phyloP scores from a whole-genome alignment of 1,140 invertebrate genomes.

The Platyscapa corneri region DNA sequence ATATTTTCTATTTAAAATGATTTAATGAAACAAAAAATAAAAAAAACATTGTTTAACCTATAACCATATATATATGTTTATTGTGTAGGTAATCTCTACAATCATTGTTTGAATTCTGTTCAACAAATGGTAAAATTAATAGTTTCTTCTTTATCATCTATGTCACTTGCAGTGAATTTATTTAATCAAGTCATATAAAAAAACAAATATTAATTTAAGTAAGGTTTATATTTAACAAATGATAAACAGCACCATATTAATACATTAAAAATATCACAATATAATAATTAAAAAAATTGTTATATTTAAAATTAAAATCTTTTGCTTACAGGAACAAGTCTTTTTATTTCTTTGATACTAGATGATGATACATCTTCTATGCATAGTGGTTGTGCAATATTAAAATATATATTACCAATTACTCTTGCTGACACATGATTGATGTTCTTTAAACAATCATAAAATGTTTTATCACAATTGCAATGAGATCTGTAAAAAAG shows the following conservation, averaged over 20 bases:
- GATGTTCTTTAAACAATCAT: conserved; percentile 85
- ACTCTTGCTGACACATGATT: conserved; percentile 81
- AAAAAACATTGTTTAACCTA: neutral
- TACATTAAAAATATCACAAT: conserved; percentile 28
- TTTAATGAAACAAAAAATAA: neutral
- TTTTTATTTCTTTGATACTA: conserved; percentile 35
- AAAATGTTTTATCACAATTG: conserved; percentile 87
- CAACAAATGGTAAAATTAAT: conserved; percentile 46
- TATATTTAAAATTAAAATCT: conserved; percentile 54
- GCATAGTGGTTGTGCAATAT: conserved; percentile 86
- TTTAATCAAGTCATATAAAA: neutral
- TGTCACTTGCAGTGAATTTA: conserved; percentile 53
- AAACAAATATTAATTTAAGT: neutral
- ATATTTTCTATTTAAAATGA: conserved; percentile 9
- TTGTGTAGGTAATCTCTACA: conserved; percentile 63
- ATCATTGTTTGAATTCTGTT: conserved; percentile 52
- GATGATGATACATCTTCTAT: conserved; percentile 76
- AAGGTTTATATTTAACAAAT: conserved; percentile 24
- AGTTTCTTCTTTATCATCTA: conserved; percentile 49
- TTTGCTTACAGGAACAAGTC: conserved; percentile 58
- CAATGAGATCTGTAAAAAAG: conserved; percentile 83
- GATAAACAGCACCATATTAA: conserved; percentile 36
- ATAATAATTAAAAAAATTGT: conserved; percentile 21
- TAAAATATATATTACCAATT: conserved; percentile 92
- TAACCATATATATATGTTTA: neutral